These are phyloP conservation scores for Gambelia wislizenii DNA, from an alignment of 2,797 vertebrate genomes.

Conservation along the genomic window DNA sequence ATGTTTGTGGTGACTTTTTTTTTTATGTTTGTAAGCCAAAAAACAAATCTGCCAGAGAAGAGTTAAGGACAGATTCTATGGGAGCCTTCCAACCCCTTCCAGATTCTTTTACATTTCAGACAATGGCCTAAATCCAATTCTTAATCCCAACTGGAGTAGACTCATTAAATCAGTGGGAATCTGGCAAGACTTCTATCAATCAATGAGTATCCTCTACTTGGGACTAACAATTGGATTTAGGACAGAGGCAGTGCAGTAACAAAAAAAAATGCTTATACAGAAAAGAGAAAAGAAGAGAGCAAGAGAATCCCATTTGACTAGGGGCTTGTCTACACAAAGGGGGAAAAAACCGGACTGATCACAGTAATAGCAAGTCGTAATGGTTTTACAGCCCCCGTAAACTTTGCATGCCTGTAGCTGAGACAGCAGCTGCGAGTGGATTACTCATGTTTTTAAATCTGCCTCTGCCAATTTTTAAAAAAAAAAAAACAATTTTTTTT, in stretches of 20 bases:
- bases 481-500: too few relatives aligned
- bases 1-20: background rate
- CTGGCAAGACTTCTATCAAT: background rate
- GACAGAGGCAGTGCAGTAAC: background rate
- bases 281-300: background rate
- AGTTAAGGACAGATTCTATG: background rate
- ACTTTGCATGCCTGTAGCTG: too few relatives aligned
- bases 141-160: background rate
- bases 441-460: too few relatives aligned
- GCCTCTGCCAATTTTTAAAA: too few relatives aligned
- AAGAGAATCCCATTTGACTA: too few relatives aligned
- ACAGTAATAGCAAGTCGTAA: too few relatives aligned
- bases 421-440: too few relatives aligned
- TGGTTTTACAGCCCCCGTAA: too few relatives aligned
- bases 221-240: background rate
- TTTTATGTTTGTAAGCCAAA: background rate
- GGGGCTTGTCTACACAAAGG: too few relatives aligned
- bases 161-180: background rate
- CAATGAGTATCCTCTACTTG: background rate
- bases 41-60: too few relatives aligned
- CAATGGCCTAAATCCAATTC: background rate
- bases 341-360: too few relatives aligned
- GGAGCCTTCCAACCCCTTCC: background rate
- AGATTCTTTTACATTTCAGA: background rate
- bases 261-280: background rate